These are phyloP conservation scores for Ceyx melanurus DNA, from an alignment of 2,113 vertebrate genomes.

Conservation along the genomic window DNA sequence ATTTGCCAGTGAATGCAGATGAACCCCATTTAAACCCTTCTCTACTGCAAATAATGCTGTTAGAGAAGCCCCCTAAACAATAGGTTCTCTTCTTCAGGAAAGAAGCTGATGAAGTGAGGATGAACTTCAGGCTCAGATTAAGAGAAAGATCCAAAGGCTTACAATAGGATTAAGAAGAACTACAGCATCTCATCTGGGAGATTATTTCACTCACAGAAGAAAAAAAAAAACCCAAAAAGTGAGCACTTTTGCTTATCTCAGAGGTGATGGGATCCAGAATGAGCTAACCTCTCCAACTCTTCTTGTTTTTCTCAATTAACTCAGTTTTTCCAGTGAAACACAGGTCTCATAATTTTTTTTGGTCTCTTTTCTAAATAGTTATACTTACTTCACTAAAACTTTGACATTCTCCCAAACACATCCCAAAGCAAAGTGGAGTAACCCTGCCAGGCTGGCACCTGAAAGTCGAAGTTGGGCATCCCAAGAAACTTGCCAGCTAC, in stretches of 20 bases:
- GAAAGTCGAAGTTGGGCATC: background rate
- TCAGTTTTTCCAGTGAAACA: background rate
- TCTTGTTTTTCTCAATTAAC: background rate
- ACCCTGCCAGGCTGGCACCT: background rate
- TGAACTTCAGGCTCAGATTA: background rate
- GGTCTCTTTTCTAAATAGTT: background rate
- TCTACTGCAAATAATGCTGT: background rate
- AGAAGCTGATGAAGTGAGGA: background rate
- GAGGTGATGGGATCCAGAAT: background rate
- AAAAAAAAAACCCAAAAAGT: background rate
- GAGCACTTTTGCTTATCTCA: background rate
- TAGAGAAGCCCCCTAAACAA: background rate
- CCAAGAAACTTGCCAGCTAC: background rate
- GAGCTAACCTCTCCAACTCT: background rate
- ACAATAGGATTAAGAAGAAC: background rate
- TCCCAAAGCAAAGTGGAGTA: background rate
- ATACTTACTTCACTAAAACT: background rate
- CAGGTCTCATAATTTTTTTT: background rate
- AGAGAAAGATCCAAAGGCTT: constrained; percentile 2
- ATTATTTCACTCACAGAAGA: background rate
- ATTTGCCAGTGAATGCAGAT: background rate
- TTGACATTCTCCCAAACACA: background rate
- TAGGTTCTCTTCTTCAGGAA: background rate
- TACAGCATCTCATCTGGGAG: background rate
- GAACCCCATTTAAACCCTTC: constrained; percentile 8